Base-by-base conservation (phyloP, 2,888 invertebrate species). In the Hypena proboscidalis region DNA sequence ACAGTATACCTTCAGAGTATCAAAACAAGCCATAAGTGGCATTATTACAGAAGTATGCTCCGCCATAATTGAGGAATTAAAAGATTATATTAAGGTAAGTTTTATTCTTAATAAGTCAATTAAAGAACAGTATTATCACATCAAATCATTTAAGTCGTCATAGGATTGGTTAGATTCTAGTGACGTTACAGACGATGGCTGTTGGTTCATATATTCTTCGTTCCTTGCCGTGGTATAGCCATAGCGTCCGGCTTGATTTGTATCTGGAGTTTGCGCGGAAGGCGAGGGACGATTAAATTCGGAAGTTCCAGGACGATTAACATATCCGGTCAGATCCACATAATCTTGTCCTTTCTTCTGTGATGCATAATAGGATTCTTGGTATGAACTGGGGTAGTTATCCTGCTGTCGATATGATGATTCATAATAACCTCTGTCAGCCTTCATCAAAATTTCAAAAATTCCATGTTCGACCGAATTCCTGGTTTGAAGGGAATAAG, bases 41-140 rank as follows among this genome's bases (percentile, higher is more conserved):
- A 39, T 45, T 39, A 26, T 39, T 39, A 31, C 32, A 26, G 39
- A 39, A 39, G 39, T 39, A 15, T 48, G 48, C 33, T 27, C 35
- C 22, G 42, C 39, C 19, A 38, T 48, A 32, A 35, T 31, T 34
- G 38, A 31, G 31, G 36, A 35, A 43, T 40, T 49, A 40, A 50
- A 50, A 45, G 44, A 50, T 27, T 37, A 50, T 26, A 34, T n/a
- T n/a, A 50, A 50, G 44, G 50, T 50, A 45, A 36, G 50, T 45
- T 33, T 37, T 35, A 29, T 34, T 40, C 31, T 32, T 39, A 31
- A 34, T 29, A 29, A 41, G 26, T 41, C 40, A 41, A 20, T 11
- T 32, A 41, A 29, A 41, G 27, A 25, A 32, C 34, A 23, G 26
- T 27, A 26, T 26, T 25, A 46, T 43, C 34, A 40, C 38, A 39